Evolutionary conservation across 2,888 invertebrate species (phyloP).

Genomic region (Erpobdella octoculata): DNA sequence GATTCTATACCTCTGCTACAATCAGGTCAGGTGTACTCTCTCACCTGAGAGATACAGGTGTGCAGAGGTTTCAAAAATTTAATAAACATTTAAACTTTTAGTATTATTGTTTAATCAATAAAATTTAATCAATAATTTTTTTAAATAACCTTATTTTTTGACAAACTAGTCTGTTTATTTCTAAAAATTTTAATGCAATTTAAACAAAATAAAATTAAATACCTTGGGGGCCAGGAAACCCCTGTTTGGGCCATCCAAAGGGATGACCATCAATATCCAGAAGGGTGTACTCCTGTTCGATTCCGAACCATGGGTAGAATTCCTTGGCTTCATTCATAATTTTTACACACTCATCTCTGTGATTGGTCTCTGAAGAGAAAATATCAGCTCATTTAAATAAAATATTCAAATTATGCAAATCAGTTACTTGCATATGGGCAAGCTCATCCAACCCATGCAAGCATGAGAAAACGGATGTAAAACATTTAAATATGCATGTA

Average conservation of each 20-base stretch:
- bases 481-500: background rate
- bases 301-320: slow-evolving; percentile 55
- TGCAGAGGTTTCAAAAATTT: no score
- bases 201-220: background rate
- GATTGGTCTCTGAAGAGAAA: slow-evolving; percentile 51
- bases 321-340: slow-evolving; percentile 53
- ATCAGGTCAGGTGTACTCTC: no score
- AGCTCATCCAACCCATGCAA: background rate
- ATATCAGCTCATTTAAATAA: background rate
- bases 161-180: no score
- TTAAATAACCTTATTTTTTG: no score
- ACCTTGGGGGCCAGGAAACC: slow-evolving; percentile 43
- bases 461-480: no score
- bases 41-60: no score
- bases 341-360: slow-evolving; percentile 51
- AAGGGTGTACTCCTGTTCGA: slow-evolving; percentile 57
- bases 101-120: background rate
- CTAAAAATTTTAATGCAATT: background rate
- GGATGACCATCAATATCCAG: slow-evolving; percentile 52
- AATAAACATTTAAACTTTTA: no score
- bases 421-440: background rate
- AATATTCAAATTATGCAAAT: background rate
- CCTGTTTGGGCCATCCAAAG: slow-evolving; percentile 46
- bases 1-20: no score
- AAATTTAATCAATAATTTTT: background rate